phyloP scores from a whole-genome alignment of 2,797 vertebrate genomes.

The Avahi laniger region DNA sequence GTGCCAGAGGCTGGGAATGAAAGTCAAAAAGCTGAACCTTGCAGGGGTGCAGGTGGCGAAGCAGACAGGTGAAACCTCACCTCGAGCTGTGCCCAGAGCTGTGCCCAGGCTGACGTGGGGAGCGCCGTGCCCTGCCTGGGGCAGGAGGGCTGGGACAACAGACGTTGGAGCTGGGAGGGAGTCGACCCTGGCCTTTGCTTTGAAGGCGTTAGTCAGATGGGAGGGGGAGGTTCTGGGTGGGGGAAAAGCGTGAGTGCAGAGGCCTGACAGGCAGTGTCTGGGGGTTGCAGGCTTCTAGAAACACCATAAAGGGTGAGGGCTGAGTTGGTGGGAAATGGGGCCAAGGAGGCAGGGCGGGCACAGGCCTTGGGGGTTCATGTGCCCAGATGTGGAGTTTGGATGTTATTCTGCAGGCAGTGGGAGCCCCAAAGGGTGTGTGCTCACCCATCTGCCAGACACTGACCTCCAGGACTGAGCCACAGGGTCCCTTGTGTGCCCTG shows the following conservation, averaged over 20 bases:
- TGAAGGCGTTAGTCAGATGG: not conserved
- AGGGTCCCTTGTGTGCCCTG: not conserved
- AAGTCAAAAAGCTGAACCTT: not conserved
- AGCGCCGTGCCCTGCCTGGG: not conserved
- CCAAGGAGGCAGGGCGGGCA: not conserved
- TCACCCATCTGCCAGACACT: not conserved
- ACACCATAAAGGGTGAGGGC: not conserved
- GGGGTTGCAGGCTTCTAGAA: not conserved
- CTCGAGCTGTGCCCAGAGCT: fast-evolving
- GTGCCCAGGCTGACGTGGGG: not conserved
- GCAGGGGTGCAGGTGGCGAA: not conserved
- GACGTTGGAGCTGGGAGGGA: not conserved
- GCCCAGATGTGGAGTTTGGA: not conserved
- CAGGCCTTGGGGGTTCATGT: not conserved
- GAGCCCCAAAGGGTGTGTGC: not conserved
- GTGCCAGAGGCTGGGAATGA: not conserved
- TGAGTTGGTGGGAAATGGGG: not conserved
- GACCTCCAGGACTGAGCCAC: not conserved
- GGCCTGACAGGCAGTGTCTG: not conserved
- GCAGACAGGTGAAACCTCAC: too few species aligned
- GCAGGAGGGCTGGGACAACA: not conserved
- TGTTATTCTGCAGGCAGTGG: not conserved
- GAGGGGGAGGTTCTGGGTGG: not conserved
- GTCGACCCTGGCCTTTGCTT: not conserved
- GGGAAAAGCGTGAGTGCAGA: not conserved